Evolutionary conservation across 2,797 vertebrate species (phyloP), one percentile per base, ranked within the genome.

Genomic region (Cyclopterus lumpus): DNA sequence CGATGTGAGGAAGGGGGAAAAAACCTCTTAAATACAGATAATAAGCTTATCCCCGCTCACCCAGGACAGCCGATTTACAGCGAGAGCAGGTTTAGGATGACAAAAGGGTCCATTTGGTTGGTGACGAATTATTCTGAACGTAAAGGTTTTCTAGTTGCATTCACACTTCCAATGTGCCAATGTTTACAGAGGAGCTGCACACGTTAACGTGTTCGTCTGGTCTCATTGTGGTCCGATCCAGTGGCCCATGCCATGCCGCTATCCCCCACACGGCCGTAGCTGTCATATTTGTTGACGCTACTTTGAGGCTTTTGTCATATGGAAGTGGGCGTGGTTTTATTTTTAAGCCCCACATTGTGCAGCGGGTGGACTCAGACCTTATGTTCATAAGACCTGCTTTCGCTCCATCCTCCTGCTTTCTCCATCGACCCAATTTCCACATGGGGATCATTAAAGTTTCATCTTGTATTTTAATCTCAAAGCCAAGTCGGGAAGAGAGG

Each of bases 391-490:
- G 58, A 30, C 62, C 51, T 22, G 65, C 59, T 67, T 68, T 59
- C 0, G 0, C 71, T 24, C 32, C 53, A 1, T 20, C 7, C 18
- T 61, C 20, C 22, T 74, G 18, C 54, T 8, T 8, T 28, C 79
- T 77, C 76, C 75, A 8, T 67, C 53, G 69, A 84, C 79, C 84
- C 76, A 67, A 9, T 75, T 82, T 76, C 76, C 67, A 72, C 73
- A 51, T 1, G 20, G 59, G 53, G 14, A 77, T 78, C 83, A 82
- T 90, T 81, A 84, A 89, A 86, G 68, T 90, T 87, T 87, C 40
- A 86, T 88, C 76, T 82, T 74, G 81, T 87, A 77, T 49, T 83
- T 59, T 69, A 82, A 84, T 87, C 78, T 73, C 62, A 66, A 71
- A 77, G 72, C 77, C 64, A 58, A 76, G 78, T 72, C 16, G 30